Conservation (phyloP, 1,140 invertebrate genomes). For the Drosophila bocki region DNA sequence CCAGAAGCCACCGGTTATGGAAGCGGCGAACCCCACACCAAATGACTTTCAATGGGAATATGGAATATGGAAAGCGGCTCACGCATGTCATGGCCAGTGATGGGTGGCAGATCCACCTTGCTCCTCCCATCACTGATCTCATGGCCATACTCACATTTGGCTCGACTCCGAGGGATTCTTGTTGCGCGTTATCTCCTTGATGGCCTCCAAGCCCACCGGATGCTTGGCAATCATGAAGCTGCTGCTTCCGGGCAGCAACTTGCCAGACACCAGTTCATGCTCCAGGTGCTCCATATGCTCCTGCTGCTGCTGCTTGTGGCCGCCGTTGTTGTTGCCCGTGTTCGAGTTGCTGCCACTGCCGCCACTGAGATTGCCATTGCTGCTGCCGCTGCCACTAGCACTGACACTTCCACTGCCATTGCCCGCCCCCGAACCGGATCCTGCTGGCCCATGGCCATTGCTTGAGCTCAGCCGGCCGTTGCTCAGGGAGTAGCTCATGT, state of each 20-base stretch:
- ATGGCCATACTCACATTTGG: conserved; percentile 79
- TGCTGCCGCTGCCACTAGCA: conserved; percentile 57
- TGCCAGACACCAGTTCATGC: conserved; percentile 52
- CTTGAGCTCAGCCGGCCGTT: conserved; percentile 73
- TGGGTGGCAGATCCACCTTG: neutral
- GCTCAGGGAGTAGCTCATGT: conserved; percentile 42
- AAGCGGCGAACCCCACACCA: conserved; percentile 35
- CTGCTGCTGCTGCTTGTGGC: conserved; percentile 54
- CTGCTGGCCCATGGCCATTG: conserved; percentile 41
- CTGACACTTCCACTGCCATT: conserved; percentile 20
- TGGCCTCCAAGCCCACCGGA: conserved; percentile 84
- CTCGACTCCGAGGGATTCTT: conserved; percentile 84
- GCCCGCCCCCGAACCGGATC: conserved; percentile 28
- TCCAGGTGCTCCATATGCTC: conserved; percentile 33
- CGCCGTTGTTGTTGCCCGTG: conserved; percentile 76
- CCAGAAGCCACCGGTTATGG: conserved; percentile 14
- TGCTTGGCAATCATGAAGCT: conserved; percentile 84
- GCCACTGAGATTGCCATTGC: conserved; percentile 78
- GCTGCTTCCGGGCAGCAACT: conserved; percentile 69
- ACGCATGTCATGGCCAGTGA: conserved; percentile 14
- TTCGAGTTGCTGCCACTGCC: conserved; percentile 81
- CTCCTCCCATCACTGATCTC: conserved; percentile 18
- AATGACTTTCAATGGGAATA: conserved; percentile 20
- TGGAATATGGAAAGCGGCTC: conserved; percentile 27
- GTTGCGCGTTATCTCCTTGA: conserved; percentile 84